Base-by-base conservation (phyloP, 2,113 vertebrate genomes). In the Choloepus hoffmanni region DNA sequence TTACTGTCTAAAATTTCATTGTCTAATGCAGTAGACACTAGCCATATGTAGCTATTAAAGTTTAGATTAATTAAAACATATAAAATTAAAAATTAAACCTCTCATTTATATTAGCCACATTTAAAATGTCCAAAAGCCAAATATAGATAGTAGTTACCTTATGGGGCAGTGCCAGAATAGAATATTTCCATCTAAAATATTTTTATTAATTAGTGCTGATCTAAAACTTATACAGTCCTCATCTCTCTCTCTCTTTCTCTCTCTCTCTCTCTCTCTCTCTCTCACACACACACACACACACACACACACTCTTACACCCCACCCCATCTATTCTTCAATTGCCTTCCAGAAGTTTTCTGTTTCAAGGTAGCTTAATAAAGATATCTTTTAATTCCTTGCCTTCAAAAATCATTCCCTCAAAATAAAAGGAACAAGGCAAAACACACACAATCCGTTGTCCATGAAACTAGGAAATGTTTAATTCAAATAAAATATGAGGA, bases 11-110 rank as follows among this genome's bases (percentile, higher is more conserved):
- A 68, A 93, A 85, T 33, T 55, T 8, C 26, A 73, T 26, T 62
- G 9, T 60, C 15, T 3, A 21, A 3, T 28, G 78, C 1, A 45
- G 16, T 73, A 94, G 5, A 30, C n/a, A 87, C 21, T 50, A 70
- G 58, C 24, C 70, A 55, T 21, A 6, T 26, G 21, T 28, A 70
- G n/a, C 1, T 55, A 76, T 79, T 93, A 53, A 24, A 73, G 2
- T 89, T 72, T 82, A 91, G 84, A 68, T 63, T 85, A 92, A 79
- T 84, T 85, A 89, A 92, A 50, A 68, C 45, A 9, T 50, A 50
- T 36, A 53, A 36, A 62, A 90, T 24, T 15, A 73, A 36, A 74
- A 94, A 68, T 85, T 90, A 26, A 50, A 10, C 83, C 81, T 18
- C 13, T 86, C 60, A 67, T 12, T 14, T 67, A 13, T 3, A 67